Evolutionary conservation across 2,888 invertebrate species (phyloP).

Genomic region (Ormyrus nitidulus): DNA sequence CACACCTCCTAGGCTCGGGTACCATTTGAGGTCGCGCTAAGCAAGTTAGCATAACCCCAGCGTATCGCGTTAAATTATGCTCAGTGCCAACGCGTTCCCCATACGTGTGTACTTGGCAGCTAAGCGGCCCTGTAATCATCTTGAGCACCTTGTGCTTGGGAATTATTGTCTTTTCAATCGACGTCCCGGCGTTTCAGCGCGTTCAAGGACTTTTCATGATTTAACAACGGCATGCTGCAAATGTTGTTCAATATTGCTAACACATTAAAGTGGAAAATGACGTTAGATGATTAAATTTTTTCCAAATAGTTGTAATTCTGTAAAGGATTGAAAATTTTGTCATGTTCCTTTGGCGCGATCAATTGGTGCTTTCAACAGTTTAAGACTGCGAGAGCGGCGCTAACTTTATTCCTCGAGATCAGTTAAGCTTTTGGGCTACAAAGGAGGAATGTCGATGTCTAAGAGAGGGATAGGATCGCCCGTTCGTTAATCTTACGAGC

Average conservation of each 20-base stretch:
- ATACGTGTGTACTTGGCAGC: slow-evolving; percentile 42
- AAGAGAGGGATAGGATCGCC: slow-evolving; percentile 18
- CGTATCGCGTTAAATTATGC: slow-evolving; percentile 75
- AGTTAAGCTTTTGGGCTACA: slow-evolving; percentile 36
- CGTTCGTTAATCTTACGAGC: slow-evolving; percentile 67
- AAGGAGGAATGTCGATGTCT: slow-evolving; percentile 53
- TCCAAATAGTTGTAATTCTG: too few relatives aligned
- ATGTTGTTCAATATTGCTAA: too few relatives aligned
- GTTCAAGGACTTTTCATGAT: too few relatives aligned
- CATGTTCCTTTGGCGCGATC: too few relatives aligned
- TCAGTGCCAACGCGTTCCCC: slow-evolving; percentile 65
- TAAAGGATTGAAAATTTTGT: too few relatives aligned
- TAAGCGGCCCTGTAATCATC: slow-evolving; percentile 65
- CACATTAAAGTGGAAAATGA: too few relatives aligned
- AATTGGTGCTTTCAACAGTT: too few relatives aligned
- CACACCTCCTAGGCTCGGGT: slow-evolving; percentile 47
- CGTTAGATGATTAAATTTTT: too few relatives aligned
- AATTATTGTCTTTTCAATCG: slow-evolving; percentile 56
- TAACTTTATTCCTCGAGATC: slow-evolving; percentile 51
- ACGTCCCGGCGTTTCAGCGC: not conserved
- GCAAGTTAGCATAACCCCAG: slow-evolving; percentile 75
- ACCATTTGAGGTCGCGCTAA: slow-evolving; percentile 74
- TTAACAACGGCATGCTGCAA: too few relatives aligned
- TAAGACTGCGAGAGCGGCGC: not conserved
- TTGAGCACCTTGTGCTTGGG: slow-evolving; percentile 57